These are phyloP conservation scores for Caenorhabditis sp. DNA, from an alignment of 2,888 invertebrate genomes.

Conservation along the genomic window DNA sequence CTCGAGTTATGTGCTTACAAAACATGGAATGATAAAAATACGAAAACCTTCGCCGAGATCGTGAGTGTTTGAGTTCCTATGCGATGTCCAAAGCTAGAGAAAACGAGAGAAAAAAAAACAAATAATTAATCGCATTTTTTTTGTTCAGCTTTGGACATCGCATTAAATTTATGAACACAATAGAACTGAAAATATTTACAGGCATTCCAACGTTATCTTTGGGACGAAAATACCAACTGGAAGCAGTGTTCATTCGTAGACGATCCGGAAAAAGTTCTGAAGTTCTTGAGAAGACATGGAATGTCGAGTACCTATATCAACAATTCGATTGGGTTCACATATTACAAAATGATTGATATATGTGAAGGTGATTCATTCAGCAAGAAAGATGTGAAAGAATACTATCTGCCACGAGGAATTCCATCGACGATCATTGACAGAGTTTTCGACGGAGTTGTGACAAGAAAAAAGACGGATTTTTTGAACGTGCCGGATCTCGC, in stretches of 20 bases:
- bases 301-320: not conserved
- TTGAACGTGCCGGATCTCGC: not conserved
- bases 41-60: not conserved
- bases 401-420: not conserved
- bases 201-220: not conserved
- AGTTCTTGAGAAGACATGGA: not conserved
- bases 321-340: not conserved
- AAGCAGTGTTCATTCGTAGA: not conserved
- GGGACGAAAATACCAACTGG: not conserved
- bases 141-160: too few species aligned
- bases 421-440: not conserved
- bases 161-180: too few species aligned
- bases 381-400: not conserved
- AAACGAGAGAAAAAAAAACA: too few species aligned
- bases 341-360: not conserved
- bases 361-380: not conserved
- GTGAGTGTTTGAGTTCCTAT: not conserved
- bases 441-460: not conserved
- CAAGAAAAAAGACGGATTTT: not conserved
- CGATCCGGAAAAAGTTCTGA: not conserved
- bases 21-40: not conserved
- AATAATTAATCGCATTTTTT: too few species aligned
- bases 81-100: too few species aligned
- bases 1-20: not conserved
- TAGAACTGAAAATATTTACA: not conserved